Base-by-base conservation (phyloP, 2,888 invertebrate genomes). In the Eupithecia inturbata region DNA sequence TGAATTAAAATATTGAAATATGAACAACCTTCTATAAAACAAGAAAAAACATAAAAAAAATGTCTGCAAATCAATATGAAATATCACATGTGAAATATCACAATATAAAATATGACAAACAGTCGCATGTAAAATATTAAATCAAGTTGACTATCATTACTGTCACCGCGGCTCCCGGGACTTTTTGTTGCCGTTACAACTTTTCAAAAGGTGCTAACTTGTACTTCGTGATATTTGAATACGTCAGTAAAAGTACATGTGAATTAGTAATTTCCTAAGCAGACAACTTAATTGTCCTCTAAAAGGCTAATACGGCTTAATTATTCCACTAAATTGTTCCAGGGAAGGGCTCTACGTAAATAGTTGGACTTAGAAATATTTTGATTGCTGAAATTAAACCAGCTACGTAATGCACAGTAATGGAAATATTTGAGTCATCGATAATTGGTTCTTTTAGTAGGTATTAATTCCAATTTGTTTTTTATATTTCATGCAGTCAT, bases 141-240 rank as follows among this genome's bases (percentile, higher is more conserved):
- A 80, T 79, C 62, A 76, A 71, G 74, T 72, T 71, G 75, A 78
- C 80, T 79, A 73, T 74, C 45, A 62, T 71, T 74, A 72, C 70
- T 72, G 77, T 77, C 72, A 49, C 64, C 74, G 63, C 62, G 64
- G 73, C 67, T 72, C 49, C 72, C 67, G 68, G 68, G 53, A 49
- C 62, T 70, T 72, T 70, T 76, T 72, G 72, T 76, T 68, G 77
- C 81, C 82, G 79, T 81, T 82, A 78, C 82, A 81, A 82, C 80
- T 86, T 83, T 83, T 83, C 82, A 83, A 84, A 83, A 91, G 91
- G 91, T 92, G 93, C 88, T 93, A 93, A 94, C 86, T 86, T 82
- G 82, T 81, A 83, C 85, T 89, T 88, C 93, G 92, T 93, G 93
- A 91, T 88, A 86, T 85, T 85, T 87, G 86, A 89, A 89, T 89